Evolutionary conservation across 2,888 invertebrate genomes (phyloP).

Genomic region (Chymomyza caudatula): DNA sequence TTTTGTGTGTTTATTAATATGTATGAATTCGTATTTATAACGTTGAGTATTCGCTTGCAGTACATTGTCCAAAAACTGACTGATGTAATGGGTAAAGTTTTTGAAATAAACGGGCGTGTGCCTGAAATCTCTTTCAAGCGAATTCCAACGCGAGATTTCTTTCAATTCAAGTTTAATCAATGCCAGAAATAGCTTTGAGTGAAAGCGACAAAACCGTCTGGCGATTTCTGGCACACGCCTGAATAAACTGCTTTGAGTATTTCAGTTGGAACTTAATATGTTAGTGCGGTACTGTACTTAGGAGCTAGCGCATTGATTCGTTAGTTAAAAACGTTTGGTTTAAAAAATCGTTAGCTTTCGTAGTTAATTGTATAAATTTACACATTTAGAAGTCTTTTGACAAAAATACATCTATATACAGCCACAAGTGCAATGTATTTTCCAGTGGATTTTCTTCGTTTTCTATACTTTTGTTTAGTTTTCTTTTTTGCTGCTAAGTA

Average conservation of each 20-base stretch:
- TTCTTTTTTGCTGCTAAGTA: constrained; percentile 13
- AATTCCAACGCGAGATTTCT: too few relatives aligned
- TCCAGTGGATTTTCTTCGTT: not conserved
- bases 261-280: not conserved
- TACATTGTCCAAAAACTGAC: not conserved
- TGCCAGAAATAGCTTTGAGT: too few relatives aligned
- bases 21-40: not conserved
- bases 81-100: not conserved
- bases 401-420: constrained; percentile 59
- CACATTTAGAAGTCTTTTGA: constrained; percentile 65
- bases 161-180: too few relatives aligned
- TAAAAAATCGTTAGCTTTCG: constrained; percentile 5
- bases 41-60: constrained; percentile 28
- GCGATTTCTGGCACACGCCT: too few relatives aligned
- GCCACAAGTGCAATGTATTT: constrained; percentile 13
- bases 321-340: constrained; percentile 48
- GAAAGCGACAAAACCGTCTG: too few relatives aligned
- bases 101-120: too few relatives aligned
- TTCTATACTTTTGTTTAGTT: not conserved
- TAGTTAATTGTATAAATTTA: constrained; percentile 37
- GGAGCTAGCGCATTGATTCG: constrained; percentile 17
- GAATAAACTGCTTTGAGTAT: not conserved
- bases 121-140: too few relatives aligned
- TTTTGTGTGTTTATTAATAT: not conserved
- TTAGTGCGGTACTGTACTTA: not conserved